A percentile compares a stretch with the other conserved stretches of the same genome.
phyloP scores from a whole-genome alignment of 2,113 vertebrate species.

The Daubentonia madagascariensis region DNA sequence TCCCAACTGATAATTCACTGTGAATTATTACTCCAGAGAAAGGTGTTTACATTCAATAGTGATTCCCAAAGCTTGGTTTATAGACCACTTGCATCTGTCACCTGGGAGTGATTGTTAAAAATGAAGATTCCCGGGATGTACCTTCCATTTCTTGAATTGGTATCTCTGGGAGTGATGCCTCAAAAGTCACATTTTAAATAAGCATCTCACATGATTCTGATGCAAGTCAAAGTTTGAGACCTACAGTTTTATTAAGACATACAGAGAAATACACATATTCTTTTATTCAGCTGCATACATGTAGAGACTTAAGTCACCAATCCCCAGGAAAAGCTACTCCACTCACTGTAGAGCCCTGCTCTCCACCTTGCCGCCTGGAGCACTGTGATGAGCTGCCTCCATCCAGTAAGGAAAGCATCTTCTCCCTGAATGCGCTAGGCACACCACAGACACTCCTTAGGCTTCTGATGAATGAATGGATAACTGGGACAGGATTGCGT shows the following conservation, averaged over 20 bases:
- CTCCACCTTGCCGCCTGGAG: not conserved
- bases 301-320: not conserved
- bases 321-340: not conserved
- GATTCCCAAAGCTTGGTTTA: not conserved
- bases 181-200: not conserved
- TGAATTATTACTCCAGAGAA: not conserved
- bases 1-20: not conserved
- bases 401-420: not conserved
- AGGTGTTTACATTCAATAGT: not conserved
- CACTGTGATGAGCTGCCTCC: accelerated
- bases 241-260: not conserved
- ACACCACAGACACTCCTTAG: not conserved
- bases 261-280: not conserved
- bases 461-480: not conserved
- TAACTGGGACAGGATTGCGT: not conserved
- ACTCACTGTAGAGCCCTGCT: not conserved
- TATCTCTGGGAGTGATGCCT: not conserved
- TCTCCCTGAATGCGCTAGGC: not conserved
- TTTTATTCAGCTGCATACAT: not conserved
- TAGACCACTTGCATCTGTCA: not conserved
- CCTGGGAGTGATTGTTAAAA: not conserved
- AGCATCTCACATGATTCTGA: not conserved
- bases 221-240: not conserved
- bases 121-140: not conserved
- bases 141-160: not conserved